A percentile compares a stretch with the other conserved stretches of the same genome.
These are phyloP conservation scores for Lithophane ornitopus DNA, from an alignment of 2,888 invertebrate genomes.

Conservation along the genomic window DNA sequence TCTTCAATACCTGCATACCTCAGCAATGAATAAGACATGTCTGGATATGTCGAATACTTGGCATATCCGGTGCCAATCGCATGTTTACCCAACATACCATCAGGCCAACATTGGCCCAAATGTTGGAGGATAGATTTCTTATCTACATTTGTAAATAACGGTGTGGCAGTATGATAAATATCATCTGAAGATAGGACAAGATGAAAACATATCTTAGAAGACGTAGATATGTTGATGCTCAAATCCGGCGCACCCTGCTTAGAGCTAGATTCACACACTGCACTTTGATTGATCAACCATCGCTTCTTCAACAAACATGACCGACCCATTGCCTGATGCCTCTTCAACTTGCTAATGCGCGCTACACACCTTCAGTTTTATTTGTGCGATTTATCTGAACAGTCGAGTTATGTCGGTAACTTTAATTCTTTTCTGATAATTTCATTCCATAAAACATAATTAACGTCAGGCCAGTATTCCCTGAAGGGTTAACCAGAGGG, in stretches of 20 bases:
- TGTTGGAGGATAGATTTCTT: conserved; percentile 45
- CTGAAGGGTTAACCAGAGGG: too few species aligned
- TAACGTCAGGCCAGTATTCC: too few species aligned
- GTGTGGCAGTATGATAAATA: conserved; percentile 35
- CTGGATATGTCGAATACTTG: conserved; percentile 49
- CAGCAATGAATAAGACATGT: conserved; percentile 51
- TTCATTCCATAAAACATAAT: too few species aligned
- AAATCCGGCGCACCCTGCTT: not conserved
- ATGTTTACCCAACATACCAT: conserved; percentile 27
- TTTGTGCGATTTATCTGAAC: too few species aligned
- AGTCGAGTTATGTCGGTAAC: too few species aligned
- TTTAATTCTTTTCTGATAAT: too few species aligned
- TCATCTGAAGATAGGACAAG: conserved; percentile 26
- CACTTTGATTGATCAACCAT: too few species aligned
- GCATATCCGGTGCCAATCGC: conserved; percentile 64
- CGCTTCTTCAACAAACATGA: too few species aligned
- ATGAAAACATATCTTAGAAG: conserved; percentile 2
- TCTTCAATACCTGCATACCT: conserved; percentile 22
- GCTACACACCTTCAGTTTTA: too few species aligned
- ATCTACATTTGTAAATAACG: conserved; percentile 49
- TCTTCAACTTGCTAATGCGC: too few species aligned
- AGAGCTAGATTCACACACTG: not conserved
- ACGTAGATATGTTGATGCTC: not conserved
- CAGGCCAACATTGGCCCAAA: conserved; percentile 25
- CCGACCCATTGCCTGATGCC: too few species aligned